Percentiles rank a stretch among this genome's conserved stretches.
Conservation (phyloP, 2,113 vertebrate genomes). For the Pterophyllum scalare region DNA sequence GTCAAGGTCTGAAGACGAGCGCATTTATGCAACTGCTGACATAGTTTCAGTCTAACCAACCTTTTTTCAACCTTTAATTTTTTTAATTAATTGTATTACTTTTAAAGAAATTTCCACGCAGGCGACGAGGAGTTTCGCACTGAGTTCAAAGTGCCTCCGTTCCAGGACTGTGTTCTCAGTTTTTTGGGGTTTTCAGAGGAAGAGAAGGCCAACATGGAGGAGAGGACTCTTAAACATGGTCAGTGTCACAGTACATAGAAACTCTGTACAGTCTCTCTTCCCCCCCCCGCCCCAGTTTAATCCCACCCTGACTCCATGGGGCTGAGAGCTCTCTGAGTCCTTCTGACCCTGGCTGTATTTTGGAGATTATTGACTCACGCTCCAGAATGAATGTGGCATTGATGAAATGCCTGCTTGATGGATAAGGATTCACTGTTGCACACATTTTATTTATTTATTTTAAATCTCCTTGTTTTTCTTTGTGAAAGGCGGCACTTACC, state of each 20-base stretch:
- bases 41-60: not conserved
- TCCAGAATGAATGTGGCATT: not conserved
- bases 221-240: constrained; percentile 98
- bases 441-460: not conserved
- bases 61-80: not conserved
- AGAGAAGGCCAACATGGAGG: constrained; percentile 95
- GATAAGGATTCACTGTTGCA: not conserved
- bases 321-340: not conserved
- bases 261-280: not conserved
- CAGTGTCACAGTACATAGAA: constrained; percentile 24
- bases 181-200: constrained; percentile 96
- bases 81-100: not conserved
- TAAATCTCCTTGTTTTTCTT: not conserved
- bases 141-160: constrained; percentile 94
- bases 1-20: too few species aligned
- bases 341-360: not conserved
- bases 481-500: constrained; percentile 85
- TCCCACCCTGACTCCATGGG: not conserved
- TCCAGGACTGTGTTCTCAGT: constrained; percentile 95
- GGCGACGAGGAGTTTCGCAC: constrained; percentile 88
- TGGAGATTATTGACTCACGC: not conserved
- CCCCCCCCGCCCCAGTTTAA: not conserved
- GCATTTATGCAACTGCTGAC: not conserved
- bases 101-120: constrained; percentile 86
- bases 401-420: too few species aligned